Base-by-base conservation (phyloP, 2,888 invertebrate genomes). In the Prionchulus punctatus region DNA sequence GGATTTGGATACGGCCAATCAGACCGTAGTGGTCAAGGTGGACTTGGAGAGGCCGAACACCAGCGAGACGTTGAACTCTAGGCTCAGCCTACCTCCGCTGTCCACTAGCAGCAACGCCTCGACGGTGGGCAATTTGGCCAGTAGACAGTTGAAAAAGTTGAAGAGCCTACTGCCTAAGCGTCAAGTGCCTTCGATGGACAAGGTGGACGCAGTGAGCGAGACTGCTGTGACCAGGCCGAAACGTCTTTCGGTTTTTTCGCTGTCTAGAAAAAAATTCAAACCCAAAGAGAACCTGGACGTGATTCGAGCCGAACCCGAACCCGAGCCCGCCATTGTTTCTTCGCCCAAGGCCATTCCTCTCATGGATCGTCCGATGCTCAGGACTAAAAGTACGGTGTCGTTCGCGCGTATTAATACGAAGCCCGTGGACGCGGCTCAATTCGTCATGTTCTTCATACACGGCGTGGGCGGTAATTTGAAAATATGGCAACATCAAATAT, bases 381-480 rank as follows among this genome's bases (percentile, higher is more conserved):
- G n/a, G n/a, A n/a, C n/a, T n/a, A n/a, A n/a, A n/a, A n/a, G n/a
- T n/a, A n/a, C n/a, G n/a, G n/a, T n/a, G n/a, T n/a, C n/a, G n/a
- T n/a, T n/a, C n/a, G 18, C 7, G 12, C 12, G 36, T 12, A 18
- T 36, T 36, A 36, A 36, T 18, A 36, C 12, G 36, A 36, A 36
- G 36, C 7, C n/a, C 47, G 23, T 23, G 7, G 18, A 45, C 7
- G 47, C 23, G 47, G n/a, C 7, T 7, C 12, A 45, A 45, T 47
- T 63, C 25, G 66, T 67, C 2, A 71, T 82, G 55, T 78, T 82
- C 59, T 78, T 82, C 62, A 72, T 82, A 28, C 82, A 82, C 70
- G 82, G 82, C 12, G 81, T 81, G 59, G 81, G 81, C 2, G 79
- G 80, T 2, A 79, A 79, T 4, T 78, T 80, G 42, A 80, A 81